A percentile compares a stretch with the other conserved stretches of the same genome.
Conservation (phyloP, 2,888 invertebrate genomes). For the Synergus umbraculus region DNA sequence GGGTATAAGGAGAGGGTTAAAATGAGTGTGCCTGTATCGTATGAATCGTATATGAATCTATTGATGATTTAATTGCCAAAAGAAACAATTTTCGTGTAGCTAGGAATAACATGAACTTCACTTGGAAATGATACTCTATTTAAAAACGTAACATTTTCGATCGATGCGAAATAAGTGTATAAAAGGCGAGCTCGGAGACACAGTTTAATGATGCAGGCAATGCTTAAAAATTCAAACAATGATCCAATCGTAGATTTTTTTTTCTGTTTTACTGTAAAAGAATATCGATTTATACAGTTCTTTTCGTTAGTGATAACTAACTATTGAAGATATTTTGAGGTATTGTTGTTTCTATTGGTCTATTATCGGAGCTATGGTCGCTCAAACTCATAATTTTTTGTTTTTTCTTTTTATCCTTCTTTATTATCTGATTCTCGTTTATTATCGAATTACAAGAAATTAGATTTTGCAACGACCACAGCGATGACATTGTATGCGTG, state of each 20-base stretch:
- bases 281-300: constrained; percentile 77
- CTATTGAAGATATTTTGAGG: constrained; percentile 77
- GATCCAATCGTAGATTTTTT: constrained; percentile 48
- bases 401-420: constrained; percentile 41
- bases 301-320: constrained; percentile 74
- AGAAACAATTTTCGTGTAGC: constrained; percentile 71
- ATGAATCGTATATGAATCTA: constrained; percentile 60
- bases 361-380: constrained; percentile 71
- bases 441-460: constrained; percentile 31
- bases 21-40: constrained; percentile 37
- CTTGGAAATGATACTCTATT: constrained; percentile 58
- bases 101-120: constrained; percentile 74
- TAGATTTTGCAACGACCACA: constrained; percentile 65
- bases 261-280: constrained; percentile 73
- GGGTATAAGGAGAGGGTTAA: neutral
- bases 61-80: constrained; percentile 70
- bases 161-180: constrained; percentile 44
- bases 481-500: constrained; percentile 67
- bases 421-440: neutral
- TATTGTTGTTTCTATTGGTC: constrained; percentile 78
- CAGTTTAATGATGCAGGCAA: constrained; percentile 62
- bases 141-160: constrained; percentile 44
- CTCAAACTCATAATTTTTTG: constrained; percentile 55
- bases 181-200: constrained; percentile 65
- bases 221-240: constrained; percentile 53